Percentiles rank a stretch among this genome's conserved stretches.
These are phyloP conservation scores for Scomber japonicus DNA, from an alignment of 2,113 vertebrate genomes.

Conservation along the genomic window DNA sequence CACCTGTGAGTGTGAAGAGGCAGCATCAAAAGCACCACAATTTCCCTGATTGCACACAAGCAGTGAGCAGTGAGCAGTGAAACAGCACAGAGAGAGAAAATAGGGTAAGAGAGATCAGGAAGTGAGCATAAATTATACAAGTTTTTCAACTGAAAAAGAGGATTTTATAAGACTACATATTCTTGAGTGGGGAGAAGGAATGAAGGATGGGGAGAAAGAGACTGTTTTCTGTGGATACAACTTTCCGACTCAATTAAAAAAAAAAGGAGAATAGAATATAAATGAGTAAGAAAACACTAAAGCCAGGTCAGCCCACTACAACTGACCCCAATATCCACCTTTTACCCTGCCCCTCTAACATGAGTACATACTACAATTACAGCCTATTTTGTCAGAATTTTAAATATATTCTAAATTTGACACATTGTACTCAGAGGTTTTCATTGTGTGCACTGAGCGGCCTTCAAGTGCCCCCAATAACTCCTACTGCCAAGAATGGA, in stretches of 20 bases:
- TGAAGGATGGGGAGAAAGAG: constrained; percentile 5
- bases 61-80: neutral
- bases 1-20: constrained; percentile 40
- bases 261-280: neutral
- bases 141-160: constrained; percentile 13
- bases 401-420: neutral
- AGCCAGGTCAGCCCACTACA: neutral
- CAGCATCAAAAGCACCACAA: constrained; percentile 28
- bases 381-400: neutral
- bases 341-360: neutral
- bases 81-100: neutral
- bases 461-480: neutral
- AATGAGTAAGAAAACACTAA: neutral
- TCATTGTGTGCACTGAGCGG: neutral
- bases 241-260: neutral
- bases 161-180: neutral
- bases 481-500: neutral
- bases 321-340: constrained; percentile 1
- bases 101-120: neutral
- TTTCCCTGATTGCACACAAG: constrained; percentile 36
- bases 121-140: constrained; percentile 25
- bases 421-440: neutral
- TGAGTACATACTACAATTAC: neutral
- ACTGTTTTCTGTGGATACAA: neutral
- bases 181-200: neutral